Percentiles rank a stretch among this genome's conserved stretches.
Evolutionary conservation across 2,797 vertebrate genomes (phyloP).

Genomic region (Manis crassicaudata): DNA sequence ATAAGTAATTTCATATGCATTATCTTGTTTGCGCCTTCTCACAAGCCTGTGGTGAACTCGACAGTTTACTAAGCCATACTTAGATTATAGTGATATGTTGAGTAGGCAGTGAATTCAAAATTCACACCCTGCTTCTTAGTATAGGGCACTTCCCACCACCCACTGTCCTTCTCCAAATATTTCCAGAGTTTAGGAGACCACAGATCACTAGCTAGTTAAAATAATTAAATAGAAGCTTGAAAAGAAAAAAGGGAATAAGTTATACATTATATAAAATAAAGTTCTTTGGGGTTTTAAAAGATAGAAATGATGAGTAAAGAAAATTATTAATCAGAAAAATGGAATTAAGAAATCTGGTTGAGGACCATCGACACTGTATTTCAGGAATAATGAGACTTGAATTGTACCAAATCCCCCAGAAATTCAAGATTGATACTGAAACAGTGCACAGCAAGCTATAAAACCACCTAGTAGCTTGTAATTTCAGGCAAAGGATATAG

Average conservation of each 20-base stretch:
- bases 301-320: not conserved
- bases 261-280: constrained; percentile 12
- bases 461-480: not conserved
- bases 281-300: not conserved
- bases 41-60: not conserved
- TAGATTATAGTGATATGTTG: not conserved
- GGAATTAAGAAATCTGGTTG: constrained; percentile 16
- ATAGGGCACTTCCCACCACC: not conserved
- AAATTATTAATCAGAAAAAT: constrained; percentile 35
- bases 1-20: not conserved
- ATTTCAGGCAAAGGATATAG: not conserved
- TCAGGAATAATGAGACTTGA: not conserved
- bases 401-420: constrained; percentile 48
- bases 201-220: not conserved
- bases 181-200: not conserved
- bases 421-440: not conserved
- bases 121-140: not conserved
- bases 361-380: not conserved
- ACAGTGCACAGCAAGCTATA: constrained; percentile 13
- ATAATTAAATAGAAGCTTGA: not conserved
- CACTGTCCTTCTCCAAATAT: not conserved
- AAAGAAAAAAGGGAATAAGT: not conserved
- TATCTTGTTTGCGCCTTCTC: not conserved
- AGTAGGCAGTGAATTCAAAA: not conserved
- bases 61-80: not conserved